Conservation (phyloP, 1,140 invertebrate species). For the Philaenus spumarius region DNA sequence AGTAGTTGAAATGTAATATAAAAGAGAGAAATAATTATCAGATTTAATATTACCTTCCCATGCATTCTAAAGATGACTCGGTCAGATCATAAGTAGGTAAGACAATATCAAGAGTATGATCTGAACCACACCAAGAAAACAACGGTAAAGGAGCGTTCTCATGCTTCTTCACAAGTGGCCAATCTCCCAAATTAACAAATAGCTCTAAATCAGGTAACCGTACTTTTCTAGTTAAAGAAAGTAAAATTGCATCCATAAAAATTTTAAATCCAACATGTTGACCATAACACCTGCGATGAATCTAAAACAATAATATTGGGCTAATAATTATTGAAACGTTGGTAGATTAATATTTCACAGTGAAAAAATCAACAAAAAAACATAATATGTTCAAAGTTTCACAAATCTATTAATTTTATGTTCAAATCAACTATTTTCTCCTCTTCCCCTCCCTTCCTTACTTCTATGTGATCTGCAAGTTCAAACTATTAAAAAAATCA, state of each 20-base stretch:
- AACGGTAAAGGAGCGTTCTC: constrained; percentile 61
- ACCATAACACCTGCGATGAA: constrained; percentile 86
- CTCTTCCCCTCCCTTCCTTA: too few species aligned
- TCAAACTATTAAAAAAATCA: too few species aligned
- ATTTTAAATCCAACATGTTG: constrained; percentile 94
- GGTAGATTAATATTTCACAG: background rate
- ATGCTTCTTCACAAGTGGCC: constrained; percentile 67
- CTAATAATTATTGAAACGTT: background rate
- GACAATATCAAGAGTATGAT: constrained; percentile 77
- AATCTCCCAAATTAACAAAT: constrained; percentile 91
- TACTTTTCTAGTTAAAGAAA: constrained; percentile 79
- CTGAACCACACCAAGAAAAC: constrained; percentile 94
- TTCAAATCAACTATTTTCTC: constrained; percentile 10
- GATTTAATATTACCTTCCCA: constrained; percentile 85
- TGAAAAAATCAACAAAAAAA: background rate
- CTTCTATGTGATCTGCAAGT: too few species aligned
- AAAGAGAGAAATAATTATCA: too few species aligned
- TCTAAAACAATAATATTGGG: constrained; percentile 44
- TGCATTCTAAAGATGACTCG: constrained; percentile 82
- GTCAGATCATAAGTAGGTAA: constrained; percentile 95
- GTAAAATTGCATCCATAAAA: constrained; percentile 84
- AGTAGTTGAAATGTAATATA: too few species aligned
- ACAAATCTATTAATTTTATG: constrained; percentile 15
- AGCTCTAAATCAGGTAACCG: constrained; percentile 82
- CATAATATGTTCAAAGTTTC: constrained; percentile 5